Percentiles rank a stretch among this genome's conserved stretches.
Evolutionary conservation across 2,888 invertebrate genomes (phyloP).

Genomic region (Dione juno): DNA sequence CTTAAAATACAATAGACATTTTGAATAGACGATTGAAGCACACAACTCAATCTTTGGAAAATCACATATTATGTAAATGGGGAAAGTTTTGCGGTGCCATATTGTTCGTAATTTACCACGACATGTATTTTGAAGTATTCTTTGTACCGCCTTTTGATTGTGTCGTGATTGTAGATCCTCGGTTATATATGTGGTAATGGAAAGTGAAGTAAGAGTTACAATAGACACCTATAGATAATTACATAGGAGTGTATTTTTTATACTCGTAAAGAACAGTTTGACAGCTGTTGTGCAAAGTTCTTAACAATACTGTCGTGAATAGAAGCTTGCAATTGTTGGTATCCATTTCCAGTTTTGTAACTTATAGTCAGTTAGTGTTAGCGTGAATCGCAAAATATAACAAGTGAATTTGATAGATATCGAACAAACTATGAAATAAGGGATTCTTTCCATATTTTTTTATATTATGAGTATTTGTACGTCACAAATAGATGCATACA

Average conservation of each 20-base stretch:
- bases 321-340: background rate
- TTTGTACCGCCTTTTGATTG: slow-evolving; percentile 19
- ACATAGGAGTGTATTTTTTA: background rate
- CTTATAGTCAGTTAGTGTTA: no score
- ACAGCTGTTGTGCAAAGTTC: no score
- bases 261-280: background rate
- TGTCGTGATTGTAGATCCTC: slow-evolving; percentile 14
- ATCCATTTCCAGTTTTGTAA: no score
- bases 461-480: no score
- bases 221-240: background rate
- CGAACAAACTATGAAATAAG: no score
- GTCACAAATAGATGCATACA: no score
- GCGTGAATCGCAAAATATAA: no score
- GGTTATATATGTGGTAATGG: slow-evolving; percentile 19
- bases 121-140: slow-evolving; percentile 27
- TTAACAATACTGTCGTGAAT: background rate
- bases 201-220: slow-evolving; percentile 7
- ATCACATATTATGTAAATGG: slow-evolving; percentile 35
- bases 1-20: slow-evolving; percentile 37
- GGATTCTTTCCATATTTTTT: no score
- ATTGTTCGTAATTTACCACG: slow-evolving; percentile 33
- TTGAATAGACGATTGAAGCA: slow-evolving; percentile 43
- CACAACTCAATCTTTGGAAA: slow-evolving; percentile 41
- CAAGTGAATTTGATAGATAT: no score
- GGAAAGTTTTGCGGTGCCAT: slow-evolving; percentile 33